Percentiles rank a stretch among this genome's conserved stretches.
These are phyloP conservation scores for Himalopsyche japonica DNA, from an alignment of 2,888 invertebrate species.

Conservation along the genomic window DNA sequence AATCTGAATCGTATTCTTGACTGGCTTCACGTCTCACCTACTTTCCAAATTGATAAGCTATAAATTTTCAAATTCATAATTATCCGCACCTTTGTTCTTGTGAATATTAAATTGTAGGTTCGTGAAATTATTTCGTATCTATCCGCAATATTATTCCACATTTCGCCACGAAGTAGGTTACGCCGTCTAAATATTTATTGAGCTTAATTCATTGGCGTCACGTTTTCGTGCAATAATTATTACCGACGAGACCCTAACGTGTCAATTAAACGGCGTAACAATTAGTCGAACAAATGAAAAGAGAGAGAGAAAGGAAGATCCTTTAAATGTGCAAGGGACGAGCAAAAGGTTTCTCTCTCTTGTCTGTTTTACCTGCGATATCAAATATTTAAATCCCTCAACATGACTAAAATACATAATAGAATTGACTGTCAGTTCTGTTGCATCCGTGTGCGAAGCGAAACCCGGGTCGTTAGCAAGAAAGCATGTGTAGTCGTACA, in stretches of 20 bases:
- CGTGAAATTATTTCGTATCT: not conserved
- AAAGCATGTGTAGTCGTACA: too few relatives aligned
- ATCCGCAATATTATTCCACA: not conserved
- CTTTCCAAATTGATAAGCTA: not conserved
- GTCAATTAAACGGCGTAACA: not conserved
- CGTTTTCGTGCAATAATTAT: not conserved
- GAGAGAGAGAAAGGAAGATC: not conserved
- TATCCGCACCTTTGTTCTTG: not conserved
- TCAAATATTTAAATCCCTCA: too few relatives aligned
- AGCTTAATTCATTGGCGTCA: not conserved
- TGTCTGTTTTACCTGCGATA: too few relatives aligned
- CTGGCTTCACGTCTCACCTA: too few relatives aligned
- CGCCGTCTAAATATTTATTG: not conserved
- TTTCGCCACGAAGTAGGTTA: not conserved
- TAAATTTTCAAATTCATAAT: not conserved
- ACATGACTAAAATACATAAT: too few relatives aligned
- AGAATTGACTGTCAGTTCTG: too few relatives aligned
- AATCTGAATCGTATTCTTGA: too few relatives aligned
- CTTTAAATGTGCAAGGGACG: too few relatives aligned
- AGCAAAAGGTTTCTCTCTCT: too few relatives aligned
- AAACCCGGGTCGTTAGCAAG: too few relatives aligned
- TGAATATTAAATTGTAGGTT: not conserved
- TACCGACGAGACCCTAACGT: not conserved
- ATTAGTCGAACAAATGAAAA: not conserved
- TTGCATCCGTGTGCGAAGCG: too few relatives aligned